Conservation (phyloP, 35 echinoderm and acorn worm species). For the Amphiura filiformis region DNA sequence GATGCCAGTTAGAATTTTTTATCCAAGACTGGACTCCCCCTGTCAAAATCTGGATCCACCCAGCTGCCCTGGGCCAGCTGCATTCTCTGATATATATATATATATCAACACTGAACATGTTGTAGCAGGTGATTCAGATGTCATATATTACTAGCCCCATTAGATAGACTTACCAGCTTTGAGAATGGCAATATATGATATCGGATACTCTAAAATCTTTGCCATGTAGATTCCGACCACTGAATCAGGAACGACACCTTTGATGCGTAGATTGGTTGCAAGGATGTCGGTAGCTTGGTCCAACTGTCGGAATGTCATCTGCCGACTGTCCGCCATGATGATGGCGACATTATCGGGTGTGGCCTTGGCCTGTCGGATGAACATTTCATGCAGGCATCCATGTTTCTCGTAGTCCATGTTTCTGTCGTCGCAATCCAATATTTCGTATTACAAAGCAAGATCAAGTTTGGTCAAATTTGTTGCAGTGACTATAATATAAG, state of each 20-base stretch:
- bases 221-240: conserved; percentile 49
- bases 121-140: too few relatives aligned
- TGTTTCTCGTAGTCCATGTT: conserved; percentile 51
- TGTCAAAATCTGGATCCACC: too few relatives aligned
- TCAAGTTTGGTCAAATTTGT: too few relatives aligned
- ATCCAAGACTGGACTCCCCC: too few relatives aligned
- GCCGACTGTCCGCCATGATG: conserved; percentile 25
- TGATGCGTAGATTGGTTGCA: conserved; percentile 24
- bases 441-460: too few relatives aligned
- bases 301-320: conserved; percentile 50
- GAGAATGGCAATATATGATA: conserved; percentile 55
- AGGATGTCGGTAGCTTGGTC: conserved; percentile 39
- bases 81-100: too few relatives aligned
- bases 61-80: too few relatives aligned
- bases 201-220: conserved; percentile 44
- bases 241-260: conserved; percentile 41
- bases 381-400: conserved; percentile 58
- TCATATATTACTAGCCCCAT: too few relatives aligned
- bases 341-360: conserved; percentile 23
- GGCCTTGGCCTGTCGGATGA: conserved; percentile 30
- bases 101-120: too few relatives aligned
- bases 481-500: too few relatives aligned
- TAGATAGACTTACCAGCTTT: conserved; percentile 56
- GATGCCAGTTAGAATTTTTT: too few relatives aligned
- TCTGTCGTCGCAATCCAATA: too few relatives aligned